phyloP scores from a whole-genome alignment of 2,113 vertebrate species.

The Himantopus leucocephalus region DNA sequence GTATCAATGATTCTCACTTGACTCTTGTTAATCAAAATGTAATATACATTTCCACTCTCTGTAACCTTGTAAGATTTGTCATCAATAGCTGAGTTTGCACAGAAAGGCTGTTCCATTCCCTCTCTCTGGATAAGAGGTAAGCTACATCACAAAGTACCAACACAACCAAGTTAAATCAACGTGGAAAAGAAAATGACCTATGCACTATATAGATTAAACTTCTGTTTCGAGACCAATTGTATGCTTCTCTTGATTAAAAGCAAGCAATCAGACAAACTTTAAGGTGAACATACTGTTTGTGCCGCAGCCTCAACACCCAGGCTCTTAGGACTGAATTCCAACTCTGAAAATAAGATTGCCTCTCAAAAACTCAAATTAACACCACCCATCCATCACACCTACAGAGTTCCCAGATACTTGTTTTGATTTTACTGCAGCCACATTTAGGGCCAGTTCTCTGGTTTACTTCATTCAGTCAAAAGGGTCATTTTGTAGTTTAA shows the following conservation, averaged over 20 bases:
- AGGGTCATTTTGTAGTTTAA: not conserved
- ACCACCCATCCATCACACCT: not conserved
- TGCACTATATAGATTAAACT: not conserved
- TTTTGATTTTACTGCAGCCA: not conserved
- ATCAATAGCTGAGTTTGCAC: not conserved
- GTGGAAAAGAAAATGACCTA: not conserved
- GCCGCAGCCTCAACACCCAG: not conserved
- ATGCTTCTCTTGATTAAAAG: not conserved
- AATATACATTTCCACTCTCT: constrained; percentile 30
- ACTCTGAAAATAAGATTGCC: not conserved
- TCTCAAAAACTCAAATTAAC: not conserved
- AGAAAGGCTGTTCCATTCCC: not conserved
- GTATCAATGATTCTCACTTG: constrained; percentile 25
- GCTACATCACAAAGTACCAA: not conserved
- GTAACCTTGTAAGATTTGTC: not conserved
- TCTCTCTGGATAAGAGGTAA: not conserved
- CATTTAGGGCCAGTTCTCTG: not conserved
- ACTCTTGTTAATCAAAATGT: constrained; percentile 18
- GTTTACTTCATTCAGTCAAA: not conserved
- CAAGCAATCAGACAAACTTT: constrained; percentile 1
- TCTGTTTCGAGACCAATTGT: not conserved
- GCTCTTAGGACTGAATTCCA: not conserved
- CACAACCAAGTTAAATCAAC: not conserved
- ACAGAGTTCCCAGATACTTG: not conserved
- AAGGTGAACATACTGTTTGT: not conserved